phyloP scores from a whole-genome alignment of 2,113 vertebrate species.

The Copsychus sechellarum region DNA sequence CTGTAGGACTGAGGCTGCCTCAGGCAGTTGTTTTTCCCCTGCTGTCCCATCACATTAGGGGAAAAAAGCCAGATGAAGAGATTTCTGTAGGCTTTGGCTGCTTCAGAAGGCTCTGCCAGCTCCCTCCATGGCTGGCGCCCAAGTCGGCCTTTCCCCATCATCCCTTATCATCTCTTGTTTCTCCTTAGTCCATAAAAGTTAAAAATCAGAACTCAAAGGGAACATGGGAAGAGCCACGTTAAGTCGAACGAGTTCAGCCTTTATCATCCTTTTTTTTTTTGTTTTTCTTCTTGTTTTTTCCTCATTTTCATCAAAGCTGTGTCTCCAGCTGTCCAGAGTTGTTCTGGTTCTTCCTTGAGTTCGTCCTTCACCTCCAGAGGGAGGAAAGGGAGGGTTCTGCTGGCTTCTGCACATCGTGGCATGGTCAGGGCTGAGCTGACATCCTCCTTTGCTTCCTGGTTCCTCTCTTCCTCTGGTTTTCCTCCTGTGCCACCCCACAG shows the following conservation, averaged over 20 bases:
- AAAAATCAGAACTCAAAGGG: neutral
- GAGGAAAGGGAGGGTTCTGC: neutral
- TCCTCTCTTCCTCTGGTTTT: neutral
- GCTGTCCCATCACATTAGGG: neutral
- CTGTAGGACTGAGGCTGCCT: neutral
- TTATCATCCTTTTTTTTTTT: neutral
- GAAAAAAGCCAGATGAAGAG: accelerated
- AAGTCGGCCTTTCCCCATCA: neutral
- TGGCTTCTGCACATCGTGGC: neutral
- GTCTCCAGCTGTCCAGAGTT: neutral
- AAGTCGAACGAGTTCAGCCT: accelerated
- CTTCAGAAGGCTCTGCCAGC: neutral
- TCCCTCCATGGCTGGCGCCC: neutral
- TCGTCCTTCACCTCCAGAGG: neutral
- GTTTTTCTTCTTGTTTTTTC: neutral
- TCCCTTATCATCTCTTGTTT: neutral
- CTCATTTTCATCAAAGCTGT: neutral
- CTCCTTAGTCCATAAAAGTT: neutral
- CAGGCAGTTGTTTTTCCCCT: neutral
- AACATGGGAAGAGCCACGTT: accelerated
- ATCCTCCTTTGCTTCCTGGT: neutral
- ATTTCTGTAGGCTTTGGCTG: neutral
- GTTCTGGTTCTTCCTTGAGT: neutral
- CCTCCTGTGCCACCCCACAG: neutral
- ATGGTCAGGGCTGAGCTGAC: neutral